Evolutionary conservation across 2,113 vertebrate genomes (phyloP).

Genomic region (Ophthalmolycus amberensis): DNA sequence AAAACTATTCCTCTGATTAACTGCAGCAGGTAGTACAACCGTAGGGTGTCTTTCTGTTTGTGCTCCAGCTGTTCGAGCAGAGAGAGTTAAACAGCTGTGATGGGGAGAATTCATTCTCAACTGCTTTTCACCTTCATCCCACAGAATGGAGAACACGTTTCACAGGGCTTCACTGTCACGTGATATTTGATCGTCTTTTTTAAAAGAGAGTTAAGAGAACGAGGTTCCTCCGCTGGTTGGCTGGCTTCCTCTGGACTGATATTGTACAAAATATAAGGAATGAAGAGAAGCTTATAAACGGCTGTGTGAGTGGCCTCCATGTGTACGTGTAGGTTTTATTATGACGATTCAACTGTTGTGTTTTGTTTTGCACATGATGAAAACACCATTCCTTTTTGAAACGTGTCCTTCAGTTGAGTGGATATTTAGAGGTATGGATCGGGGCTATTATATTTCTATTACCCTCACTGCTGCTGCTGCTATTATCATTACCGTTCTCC

Average conservation of each 20-base stretch:
- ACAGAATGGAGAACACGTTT: background rate
- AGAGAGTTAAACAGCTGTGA: background rate
- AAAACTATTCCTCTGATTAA: background rate
- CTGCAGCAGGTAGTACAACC: too few relatives aligned
- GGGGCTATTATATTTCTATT: background rate
- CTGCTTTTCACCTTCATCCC: background rate
- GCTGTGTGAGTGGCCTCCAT: background rate
- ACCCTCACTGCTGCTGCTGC: too few relatives aligned
- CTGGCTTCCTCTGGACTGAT: background rate
- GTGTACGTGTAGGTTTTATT: background rate
- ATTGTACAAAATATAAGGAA: background rate
- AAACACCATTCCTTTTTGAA: background rate
- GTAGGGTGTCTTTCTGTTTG: too few relatives aligned
- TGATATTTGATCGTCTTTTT: background rate
- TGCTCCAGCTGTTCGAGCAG: background rate
- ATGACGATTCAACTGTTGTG: background rate
- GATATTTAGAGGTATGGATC: background rate
- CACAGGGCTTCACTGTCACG: background rate
- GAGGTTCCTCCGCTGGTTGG: background rate
- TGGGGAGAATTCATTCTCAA: background rate
- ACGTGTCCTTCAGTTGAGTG: background rate
- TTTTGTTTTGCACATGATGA: background rate
- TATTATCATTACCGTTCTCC: background rate
- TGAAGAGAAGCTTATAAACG: background rate
- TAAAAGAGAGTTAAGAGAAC: background rate